Base-by-base conservation (phyloP, 2,113 vertebrate genomes). In the Hirundichthys speculiger region DNA sequence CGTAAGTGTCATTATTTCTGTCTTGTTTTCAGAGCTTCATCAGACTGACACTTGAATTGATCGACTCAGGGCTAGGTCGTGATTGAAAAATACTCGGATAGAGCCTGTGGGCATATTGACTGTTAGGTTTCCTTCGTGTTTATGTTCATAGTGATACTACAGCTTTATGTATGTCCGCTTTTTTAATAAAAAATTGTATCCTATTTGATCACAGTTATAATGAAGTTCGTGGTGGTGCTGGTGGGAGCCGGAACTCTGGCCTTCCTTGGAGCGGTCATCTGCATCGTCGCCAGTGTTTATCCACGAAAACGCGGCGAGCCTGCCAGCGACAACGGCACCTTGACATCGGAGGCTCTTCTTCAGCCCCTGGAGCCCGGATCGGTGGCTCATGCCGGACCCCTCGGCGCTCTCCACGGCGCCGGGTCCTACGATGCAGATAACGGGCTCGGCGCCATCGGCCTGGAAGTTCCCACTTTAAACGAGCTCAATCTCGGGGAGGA, bases 201-300 rank as follows among this genome's bases (percentile, higher is more conserved):
- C 20, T 42, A 13, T 53, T 14, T 5, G 11, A 15, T 41, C 22
- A 7, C 89, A 90, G 90, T 88, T 89, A 91, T 63, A 60, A 96
- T 98, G 96, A 98, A 98, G 94, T 97, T 98, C 91, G 90, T 96
- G 88, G 93, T 95, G 65, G 93, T 98, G 64, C 91, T 98, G 38
- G 94, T 97, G 80, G 95, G 94, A 87, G 96, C 96, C 73, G 96
- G 96, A 84, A 91, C 93, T 77, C 91, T 98, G 89, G 96, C 95
- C 80, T 96, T 98, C 86, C 94, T 98, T 62, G 96, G 96, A 65
- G 96, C 94, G 68, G 94, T 96, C 86, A 95, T 98, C 88, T 98
- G 96, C 94, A 97, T 98, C 91, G 91, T 98, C 78, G 96, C 95
- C 87, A 96, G 95, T 82, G 94, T 98, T 80, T 95, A 96, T 77